These are phyloP conservation scores for Hymenochirus boettgeri DNA, from an alignment of 2,113 vertebrate species.

Conservation along the genomic window DNA sequence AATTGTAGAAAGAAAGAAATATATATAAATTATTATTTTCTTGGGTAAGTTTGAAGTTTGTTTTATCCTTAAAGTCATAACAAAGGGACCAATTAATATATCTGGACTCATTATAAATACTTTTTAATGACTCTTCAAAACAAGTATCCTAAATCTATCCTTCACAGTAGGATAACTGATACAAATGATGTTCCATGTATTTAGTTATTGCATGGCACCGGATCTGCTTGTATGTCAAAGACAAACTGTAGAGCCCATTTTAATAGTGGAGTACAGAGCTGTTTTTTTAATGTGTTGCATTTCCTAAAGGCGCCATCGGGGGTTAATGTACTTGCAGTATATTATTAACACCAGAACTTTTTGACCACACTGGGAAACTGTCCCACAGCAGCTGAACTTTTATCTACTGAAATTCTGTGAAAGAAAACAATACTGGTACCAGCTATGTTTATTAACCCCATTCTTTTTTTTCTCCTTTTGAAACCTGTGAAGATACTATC, in stretches of 20 bases:
- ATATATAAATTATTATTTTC: too few species aligned
- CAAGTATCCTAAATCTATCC: background rate
- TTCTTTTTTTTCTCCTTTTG: constrained; percentile 6
- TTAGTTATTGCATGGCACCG: background rate
- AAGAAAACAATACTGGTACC: constrained; percentile 37
- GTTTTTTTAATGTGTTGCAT: constrained; percentile 15
- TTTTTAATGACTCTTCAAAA: background rate
- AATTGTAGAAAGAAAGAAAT: background rate
- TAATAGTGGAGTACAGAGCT: background rate
- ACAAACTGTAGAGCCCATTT: too few species aligned
- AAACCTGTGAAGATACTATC: constrained; percentile 17
- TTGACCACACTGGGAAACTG: constrained; percentile 40
- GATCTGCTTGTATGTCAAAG: too few species aligned
- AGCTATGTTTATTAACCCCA: constrained; percentile 37
- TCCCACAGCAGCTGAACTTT: constrained; percentile 43
- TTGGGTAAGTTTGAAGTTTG: too few species aligned
- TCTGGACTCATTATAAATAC: background rate
- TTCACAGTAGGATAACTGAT: too few species aligned
- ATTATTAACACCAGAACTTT: constrained; percentile 42
- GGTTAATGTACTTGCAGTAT: constrained; percentile 40
- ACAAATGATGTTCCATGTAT: background rate
- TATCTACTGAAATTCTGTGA: constrained; percentile 40
- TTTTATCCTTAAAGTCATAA: background rate
- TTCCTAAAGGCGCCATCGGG: constrained; percentile 25
- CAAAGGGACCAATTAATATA: background rate